Percentiles rank a stretch among this genome's conserved stretches.
Evolutionary conservation across 2,797 vertebrate genomes (phyloP).

Genomic region (Poecilia picta): DNA sequence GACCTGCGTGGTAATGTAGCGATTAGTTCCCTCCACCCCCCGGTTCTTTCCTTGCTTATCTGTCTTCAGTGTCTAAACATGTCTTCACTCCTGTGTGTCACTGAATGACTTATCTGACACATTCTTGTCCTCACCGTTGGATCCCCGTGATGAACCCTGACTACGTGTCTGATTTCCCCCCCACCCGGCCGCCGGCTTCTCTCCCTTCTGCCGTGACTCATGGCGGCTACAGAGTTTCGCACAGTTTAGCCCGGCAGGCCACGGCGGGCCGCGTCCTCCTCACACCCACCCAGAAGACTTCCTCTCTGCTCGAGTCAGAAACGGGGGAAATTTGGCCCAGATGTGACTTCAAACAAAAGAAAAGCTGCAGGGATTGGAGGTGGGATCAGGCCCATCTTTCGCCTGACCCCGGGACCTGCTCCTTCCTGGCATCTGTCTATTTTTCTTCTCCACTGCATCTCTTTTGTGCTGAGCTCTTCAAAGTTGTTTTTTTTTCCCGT

Average conservation of each 20-base stretch:
- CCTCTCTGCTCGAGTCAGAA: conserved; percentile 70
- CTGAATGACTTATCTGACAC: conserved; percentile 20
- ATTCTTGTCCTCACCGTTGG: conserved; percentile 18
- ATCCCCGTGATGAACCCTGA: conserved; percentile 37
- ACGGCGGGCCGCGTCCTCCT: conserved; percentile 42
- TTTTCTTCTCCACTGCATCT: conserved; percentile 53
- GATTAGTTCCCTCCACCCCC: background rate
- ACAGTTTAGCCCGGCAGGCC: conserved; percentile 68
- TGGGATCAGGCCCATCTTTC: conserved; percentile 79
- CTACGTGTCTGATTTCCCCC: conserved; percentile 16
- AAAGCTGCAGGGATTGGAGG: conserved; percentile 78
- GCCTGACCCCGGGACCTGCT: conserved; percentile 73
- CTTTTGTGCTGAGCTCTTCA: conserved; percentile 40
- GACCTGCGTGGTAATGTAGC: background rate
- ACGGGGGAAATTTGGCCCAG: conserved; percentile 78
- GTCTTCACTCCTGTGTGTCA: conserved; percentile 13
- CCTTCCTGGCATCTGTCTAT: conserved; percentile 74
- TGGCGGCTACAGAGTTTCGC: conserved; percentile 49
- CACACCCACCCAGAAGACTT: conserved; percentile 75
- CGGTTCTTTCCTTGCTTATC: background rate
- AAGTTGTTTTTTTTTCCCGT: conserved; percentile 38
- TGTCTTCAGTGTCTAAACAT: conserved; percentile 27
- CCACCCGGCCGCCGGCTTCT: background rate
- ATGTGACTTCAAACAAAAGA: conserved; percentile 82
- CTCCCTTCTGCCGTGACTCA: conserved; percentile 51